These are phyloP conservation scores for Polypedilum vanderplanki DNA, from an alignment of 1,140 invertebrate species.

Conservation along the genomic window DNA sequence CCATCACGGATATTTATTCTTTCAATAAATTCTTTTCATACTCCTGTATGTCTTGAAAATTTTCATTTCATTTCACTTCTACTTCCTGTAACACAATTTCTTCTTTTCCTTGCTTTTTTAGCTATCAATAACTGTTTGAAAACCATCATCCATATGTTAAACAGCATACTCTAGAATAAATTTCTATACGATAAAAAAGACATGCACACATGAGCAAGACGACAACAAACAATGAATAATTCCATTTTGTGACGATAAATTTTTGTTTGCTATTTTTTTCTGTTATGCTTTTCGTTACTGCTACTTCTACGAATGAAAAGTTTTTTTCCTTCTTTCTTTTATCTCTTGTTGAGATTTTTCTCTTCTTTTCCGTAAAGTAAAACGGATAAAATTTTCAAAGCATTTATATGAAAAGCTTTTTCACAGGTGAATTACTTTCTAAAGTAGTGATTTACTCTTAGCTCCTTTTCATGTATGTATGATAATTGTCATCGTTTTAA, in stretches of 20 bases:
- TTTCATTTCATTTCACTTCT: not conserved
- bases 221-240: not conserved
- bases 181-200: too few relatives aligned
- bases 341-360: not conserved
- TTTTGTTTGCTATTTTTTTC: not conserved
- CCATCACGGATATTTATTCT: too few relatives aligned
- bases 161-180: too few relatives aligned
- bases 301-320: not conserved
- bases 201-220: not conserved
- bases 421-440: slow-evolving; percentile 20
- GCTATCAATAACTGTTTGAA: not conserved
- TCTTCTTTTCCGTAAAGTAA: not conserved
- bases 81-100: not conserved
- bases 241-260: slow-evolving; percentile 5
- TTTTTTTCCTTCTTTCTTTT: not conserved
- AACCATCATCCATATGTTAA: not conserved
- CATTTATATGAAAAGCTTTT: slow-evolving; percentile 22
- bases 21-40: too few relatives aligned
- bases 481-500: too few relatives aligned
- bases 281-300: not conserved
- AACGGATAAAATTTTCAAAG: not conserved
- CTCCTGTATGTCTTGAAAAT: not conserved
- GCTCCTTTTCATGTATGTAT: not conserved
- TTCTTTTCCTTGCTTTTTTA: not conserved
- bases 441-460: slow-evolving; percentile 22